These are phyloP conservation scores for Pseudanteris insignis DNA, from an alignment of 2,888 invertebrate species.

Conservation along the genomic window DNA sequence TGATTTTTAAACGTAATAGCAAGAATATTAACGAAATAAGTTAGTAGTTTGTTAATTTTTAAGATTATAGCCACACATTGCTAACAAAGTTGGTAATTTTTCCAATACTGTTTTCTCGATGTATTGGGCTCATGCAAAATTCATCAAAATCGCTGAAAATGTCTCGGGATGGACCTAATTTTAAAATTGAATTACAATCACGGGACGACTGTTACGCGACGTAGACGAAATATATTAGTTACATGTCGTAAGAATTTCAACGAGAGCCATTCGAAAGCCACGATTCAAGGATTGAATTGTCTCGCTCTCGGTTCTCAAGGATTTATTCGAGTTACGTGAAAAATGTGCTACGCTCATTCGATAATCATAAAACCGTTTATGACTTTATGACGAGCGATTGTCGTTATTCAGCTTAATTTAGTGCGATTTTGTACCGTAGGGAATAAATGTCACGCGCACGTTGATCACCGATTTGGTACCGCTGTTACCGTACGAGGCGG, in stretches of 20 bases:
- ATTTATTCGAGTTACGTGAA: constrained; percentile 41
- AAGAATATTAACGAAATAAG: no score
- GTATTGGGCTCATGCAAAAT: constrained; percentile 30
- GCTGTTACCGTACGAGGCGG: no score
- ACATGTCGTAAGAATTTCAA: constrained; percentile 50
- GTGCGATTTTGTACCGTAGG: constrained; percentile 3
- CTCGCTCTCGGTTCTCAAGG: constrained; percentile 40
- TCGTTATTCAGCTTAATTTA: constrained; percentile 19
- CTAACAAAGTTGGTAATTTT: no score
- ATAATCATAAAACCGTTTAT: constrained; percentile 39
- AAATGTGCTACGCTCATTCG: constrained; percentile 37
- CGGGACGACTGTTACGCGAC: constrained; percentile 33
- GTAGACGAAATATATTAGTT: constrained; percentile 41
- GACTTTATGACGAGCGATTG: constrained; percentile 31
- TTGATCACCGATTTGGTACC: constrained; percentile 12
- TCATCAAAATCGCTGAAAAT: constrained; percentile 9
- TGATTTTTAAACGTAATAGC: background rate
- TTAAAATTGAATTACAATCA: constrained; percentile 31
- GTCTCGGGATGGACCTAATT: constrained; percentile 24
- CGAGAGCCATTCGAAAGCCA: constrained; percentile 53
- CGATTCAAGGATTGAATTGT: constrained; percentile 49
- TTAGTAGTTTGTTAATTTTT: no score
- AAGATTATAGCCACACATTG: no score
- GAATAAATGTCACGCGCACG: constrained; percentile 28
- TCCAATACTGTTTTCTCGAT: no score